Evolutionary conservation across 1,140 invertebrate species (phyloP), one percentile per base, ranked within the genome.

Genomic region (Gerris buenoi): DNA sequence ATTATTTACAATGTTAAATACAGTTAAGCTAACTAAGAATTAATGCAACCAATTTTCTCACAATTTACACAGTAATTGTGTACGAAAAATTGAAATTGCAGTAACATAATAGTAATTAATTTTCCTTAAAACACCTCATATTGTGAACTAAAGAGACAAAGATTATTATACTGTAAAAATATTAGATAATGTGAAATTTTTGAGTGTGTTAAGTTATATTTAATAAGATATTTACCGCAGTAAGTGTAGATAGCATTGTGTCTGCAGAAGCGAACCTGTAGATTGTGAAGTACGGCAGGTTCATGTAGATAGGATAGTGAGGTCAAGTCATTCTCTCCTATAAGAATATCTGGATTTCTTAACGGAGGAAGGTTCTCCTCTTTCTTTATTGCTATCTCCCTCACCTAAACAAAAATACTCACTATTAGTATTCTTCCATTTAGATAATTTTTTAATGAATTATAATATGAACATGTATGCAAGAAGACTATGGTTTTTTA

Each of bases 251-350:
- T 98, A 70, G 88, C 86, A 77, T 91, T 91, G 64, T 92, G 84
- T 72, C 95, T 88, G 72, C 89, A 88, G 79, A 97, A 97, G 70
- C 97, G 84, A 67, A 97, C 88, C 80, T 91, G 87, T 27, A 99
- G 79, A 80, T 98, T 99, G 77, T 98, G 88, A 2, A 99, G 82
- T 18, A 99, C 95, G 70, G 88, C 89, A 0, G 97, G 96, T 79
- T 99, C 97, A 78, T 99, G 96, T 0, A 99, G 84, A 76, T 98
- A 99, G 18, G 94, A 97, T 1, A 99, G 80, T 0, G 92, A 91
- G 0, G 96, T 99, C 59, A 99, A 83, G 81, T 99, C 97, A 81
- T 98, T 98, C 79, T 96, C 91, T n/a, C 96, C 96, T 69, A 98
- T 92, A 25, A 99, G 81, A 72, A 99, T 95, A 63, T 95, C 89